Evolutionary conservation across 53 echinoderm and acorn worm species (phyloP).

Genomic region (Henricia sp.): DNA sequence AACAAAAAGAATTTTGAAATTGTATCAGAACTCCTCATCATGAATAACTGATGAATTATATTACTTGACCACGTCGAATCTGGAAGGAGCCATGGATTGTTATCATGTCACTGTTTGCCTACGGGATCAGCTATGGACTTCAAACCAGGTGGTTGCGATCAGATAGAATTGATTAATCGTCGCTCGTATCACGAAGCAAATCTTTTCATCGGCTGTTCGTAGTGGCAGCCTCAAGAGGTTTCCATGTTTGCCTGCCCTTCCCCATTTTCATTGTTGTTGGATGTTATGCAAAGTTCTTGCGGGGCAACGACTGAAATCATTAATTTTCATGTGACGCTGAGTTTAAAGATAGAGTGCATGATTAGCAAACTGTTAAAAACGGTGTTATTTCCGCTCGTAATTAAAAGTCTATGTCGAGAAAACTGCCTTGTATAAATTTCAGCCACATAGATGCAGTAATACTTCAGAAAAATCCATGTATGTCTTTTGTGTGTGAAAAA

Average conservation of each 20-base stretch:
- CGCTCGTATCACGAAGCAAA: background rate
- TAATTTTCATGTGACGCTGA: background rate
- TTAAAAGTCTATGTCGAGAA: too few species aligned
- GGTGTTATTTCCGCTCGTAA: too few species aligned
- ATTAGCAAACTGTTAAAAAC: too few species aligned
- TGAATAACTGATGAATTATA: background rate
- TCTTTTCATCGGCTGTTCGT: slow-evolving; percentile 17
- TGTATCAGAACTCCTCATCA: background rate
- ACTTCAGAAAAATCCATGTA: too few species aligned
- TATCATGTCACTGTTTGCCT: slow-evolving; percentile 3
- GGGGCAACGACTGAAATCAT: background rate
- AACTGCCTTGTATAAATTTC: too few species aligned
- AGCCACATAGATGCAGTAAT: too few species aligned
- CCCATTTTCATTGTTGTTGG: background rate
- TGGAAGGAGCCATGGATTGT: too few species aligned
- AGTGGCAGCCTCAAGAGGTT: background rate
- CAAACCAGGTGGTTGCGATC: background rate
- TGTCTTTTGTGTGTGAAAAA: too few species aligned
- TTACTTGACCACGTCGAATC: background rate
- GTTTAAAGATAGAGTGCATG: too few species aligned
- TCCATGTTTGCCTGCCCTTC: background rate
- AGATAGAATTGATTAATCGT: slow-evolving; percentile 22
- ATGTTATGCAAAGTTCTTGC: background rate
- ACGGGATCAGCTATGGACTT: background rate
- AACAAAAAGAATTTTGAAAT: background rate